These are phyloP conservation scores for Glaucidium brasilianum DNA, from an alignment of 2,113 vertebrate genomes.

Conservation along the genomic window DNA sequence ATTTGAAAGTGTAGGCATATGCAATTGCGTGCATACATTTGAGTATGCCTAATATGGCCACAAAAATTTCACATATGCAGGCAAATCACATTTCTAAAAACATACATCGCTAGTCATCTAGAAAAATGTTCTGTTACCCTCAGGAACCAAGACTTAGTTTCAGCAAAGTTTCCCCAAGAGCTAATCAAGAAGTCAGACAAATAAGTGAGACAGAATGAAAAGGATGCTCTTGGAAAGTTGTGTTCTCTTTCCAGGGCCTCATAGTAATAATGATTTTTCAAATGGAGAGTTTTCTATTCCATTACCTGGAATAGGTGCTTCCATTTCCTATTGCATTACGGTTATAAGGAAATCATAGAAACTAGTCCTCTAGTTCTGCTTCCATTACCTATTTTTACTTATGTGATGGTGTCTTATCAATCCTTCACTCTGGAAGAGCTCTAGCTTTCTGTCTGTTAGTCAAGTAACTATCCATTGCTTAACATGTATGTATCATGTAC, in stretches of 20 bases:
- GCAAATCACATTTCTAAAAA: constrained; percentile 4
- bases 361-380: too few relatives aligned
- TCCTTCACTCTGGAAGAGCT: not conserved
- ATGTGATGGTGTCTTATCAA: not conserved
- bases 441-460: not conserved
- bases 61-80: constrained; percentile 24
- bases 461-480: not conserved
- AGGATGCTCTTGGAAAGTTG: not conserved
- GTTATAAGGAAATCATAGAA: too few relatives aligned
- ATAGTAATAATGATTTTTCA: not conserved
- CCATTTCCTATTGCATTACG: too few relatives aligned
- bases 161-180: not conserved
- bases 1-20: not conserved
- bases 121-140: not conserved
- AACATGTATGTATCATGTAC: not conserved
- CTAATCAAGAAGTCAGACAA: not conserved
- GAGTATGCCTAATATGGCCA: not conserved
- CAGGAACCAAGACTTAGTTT: not conserved
- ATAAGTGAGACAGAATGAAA: not conserved
- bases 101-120: not conserved
- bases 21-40: not conserved
- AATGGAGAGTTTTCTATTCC: not conserved
- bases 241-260: not conserved
- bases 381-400: not conserved
- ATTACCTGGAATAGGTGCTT: too few relatives aligned